phyloP scores from a whole-genome alignment of 2,797 vertebrate species.

The Danio aesculapii region DNA sequence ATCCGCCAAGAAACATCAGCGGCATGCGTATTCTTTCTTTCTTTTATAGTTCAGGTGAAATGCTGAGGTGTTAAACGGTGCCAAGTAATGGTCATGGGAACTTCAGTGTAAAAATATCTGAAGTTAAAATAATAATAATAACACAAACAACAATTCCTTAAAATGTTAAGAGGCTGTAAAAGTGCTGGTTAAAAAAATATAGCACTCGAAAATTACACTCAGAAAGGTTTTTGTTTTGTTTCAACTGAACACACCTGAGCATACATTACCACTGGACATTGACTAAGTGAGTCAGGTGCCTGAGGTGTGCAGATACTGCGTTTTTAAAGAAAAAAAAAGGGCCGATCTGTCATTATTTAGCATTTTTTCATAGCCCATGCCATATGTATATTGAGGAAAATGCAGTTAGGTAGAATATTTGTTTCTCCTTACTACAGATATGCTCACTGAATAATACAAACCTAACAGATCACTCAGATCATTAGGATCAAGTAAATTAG shows the following conservation, averaged over 20 bases:
- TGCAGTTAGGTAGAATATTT: conserved; percentile 4
- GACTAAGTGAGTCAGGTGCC: background rate
- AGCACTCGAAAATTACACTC: background rate
- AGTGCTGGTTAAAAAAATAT: background rate
- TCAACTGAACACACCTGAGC: conserved; percentile 1
- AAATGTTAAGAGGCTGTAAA: background rate
- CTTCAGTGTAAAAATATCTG: background rate
- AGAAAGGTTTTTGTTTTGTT: conserved; percentile 10
- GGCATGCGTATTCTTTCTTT: background rate
- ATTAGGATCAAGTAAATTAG: too few species aligned
- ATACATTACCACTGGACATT: background rate
- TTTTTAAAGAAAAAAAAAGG: conserved; percentile 8
- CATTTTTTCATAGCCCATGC: background rate
- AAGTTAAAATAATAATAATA: background rate
- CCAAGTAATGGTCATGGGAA: conserved; percentile 17
- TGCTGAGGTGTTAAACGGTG: background rate
- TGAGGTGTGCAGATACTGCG: background rate
- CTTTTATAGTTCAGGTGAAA: background rate
- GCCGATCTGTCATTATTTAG: background rate
- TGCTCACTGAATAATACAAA: too few species aligned
- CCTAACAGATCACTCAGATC: too few species aligned
- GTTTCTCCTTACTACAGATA: background rate
- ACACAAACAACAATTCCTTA: background rate
- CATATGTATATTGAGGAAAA: conserved; percentile 4
- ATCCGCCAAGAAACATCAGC: background rate